Percentiles rank a stretch among this genome's conserved stretches.
phyloP scores from a whole-genome alignment of 2,888 invertebrate genomes.

The Dryomyza anilis region DNA sequence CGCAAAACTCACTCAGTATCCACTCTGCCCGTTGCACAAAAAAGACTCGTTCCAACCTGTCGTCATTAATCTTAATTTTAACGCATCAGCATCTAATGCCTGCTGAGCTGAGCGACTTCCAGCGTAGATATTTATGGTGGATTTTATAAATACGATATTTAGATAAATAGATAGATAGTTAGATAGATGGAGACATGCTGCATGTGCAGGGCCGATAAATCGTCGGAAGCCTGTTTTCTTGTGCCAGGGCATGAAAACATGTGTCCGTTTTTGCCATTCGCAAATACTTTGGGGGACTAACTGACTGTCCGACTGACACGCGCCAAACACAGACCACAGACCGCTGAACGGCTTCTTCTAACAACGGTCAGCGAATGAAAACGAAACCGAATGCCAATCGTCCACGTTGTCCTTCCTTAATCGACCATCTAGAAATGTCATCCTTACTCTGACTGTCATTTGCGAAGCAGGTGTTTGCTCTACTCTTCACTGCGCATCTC shows the following conservation, averaged over 20 bases:
- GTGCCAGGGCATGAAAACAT: not conserved
- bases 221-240: not conserved
- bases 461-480: slow-evolving; percentile 13
- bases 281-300: not conserved
- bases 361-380: not conserved
- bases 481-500: not conserved
- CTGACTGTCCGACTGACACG: not conserved
- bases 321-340: no score
- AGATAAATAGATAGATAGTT: no score
- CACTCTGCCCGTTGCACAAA: not conserved
- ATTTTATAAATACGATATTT: no score
- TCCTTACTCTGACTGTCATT: not conserved
- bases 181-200: no score
- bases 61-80: slow-evolving; percentile 37
- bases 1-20: not conserved
- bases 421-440: slow-evolving; percentile 14
- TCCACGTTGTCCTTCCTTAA: not conserved
- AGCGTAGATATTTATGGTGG: no score
- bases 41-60: slow-evolving; percentile 31
- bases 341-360: not conserved
- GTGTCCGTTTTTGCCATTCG: not conserved
- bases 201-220: not conserved
- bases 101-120: not conserved
- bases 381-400: not conserved
- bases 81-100: slow-evolving; percentile 37